Percentiles rank a stretch among this genome's conserved stretches.
Evolutionary conservation across 2,888 invertebrate genomes (phyloP).

Genomic region (Pyrrhosoma nymphula): DNA sequence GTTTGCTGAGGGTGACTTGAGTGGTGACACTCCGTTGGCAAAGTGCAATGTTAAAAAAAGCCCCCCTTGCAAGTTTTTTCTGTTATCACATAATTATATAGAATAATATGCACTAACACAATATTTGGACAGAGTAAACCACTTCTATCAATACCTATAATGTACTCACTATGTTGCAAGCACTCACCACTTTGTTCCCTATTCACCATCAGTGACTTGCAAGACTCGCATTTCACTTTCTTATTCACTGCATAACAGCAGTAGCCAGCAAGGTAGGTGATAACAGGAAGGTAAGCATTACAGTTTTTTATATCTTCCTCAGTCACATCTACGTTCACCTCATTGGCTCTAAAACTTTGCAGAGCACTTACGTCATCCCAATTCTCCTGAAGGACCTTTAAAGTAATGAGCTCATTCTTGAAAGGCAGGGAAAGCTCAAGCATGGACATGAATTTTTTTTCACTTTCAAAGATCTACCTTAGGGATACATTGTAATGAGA

Average conservation of each 20-base stretch:
- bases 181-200: background rate
- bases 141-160: background rate
- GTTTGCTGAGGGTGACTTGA: background rate
- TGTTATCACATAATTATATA: background rate
- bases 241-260: conserved; percentile 20
- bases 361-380: background rate
- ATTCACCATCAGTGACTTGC: background rate
- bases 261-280: background rate
- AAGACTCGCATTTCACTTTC: background rate
- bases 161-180: background rate
- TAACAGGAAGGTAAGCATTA: background rate
- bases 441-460: background rate
- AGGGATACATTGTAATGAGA: background rate
- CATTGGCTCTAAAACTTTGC: background rate
- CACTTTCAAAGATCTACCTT: background rate
- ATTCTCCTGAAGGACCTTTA: conserved; percentile 36
- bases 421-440: conserved; percentile 17
- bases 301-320: background rate
- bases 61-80: background rate
- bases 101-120: background rate
- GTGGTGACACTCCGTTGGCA: background rate
- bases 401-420: background rate
- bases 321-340: background rate
- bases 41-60: background rate
- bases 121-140: background rate